Evolutionary conservation across 2,113 vertebrate genomes (phyloP).

Genomic region (Paradisaea rubra): DNA sequence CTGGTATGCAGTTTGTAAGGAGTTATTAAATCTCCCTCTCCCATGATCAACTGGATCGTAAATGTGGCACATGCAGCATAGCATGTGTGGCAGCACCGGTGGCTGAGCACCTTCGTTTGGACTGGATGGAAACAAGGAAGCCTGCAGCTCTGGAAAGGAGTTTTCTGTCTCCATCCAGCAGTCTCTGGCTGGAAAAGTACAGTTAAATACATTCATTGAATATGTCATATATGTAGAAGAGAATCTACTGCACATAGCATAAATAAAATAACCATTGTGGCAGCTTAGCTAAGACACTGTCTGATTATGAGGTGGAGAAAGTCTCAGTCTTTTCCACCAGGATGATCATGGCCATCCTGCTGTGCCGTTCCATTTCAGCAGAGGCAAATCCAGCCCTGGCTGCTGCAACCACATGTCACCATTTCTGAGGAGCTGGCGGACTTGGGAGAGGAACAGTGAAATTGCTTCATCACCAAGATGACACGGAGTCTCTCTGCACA

Average conservation of each 20-base stretch:
- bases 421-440: background rate
- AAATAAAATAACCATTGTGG: background rate
- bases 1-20: background rate
- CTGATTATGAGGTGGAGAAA: background rate
- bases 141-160: background rate
- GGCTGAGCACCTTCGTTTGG: background rate
- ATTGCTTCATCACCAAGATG: background rate
- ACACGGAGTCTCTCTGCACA: background rate
- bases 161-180: background rate
- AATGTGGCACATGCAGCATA: background rate
- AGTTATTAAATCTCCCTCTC: background rate
- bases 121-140: background rate
- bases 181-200: background rate
- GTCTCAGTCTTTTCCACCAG: background rate
- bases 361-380: background rate
- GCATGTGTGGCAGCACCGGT: fast-evolving
- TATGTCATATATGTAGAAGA: background rate
- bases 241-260: background rate
- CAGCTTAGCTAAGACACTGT: background rate
- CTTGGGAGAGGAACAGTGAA: background rate
- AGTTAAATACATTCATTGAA: background rate
- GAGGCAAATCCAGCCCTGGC: background rate
- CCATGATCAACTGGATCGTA: background rate
- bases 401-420: fast-evolving
- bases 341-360: background rate